Evolutionary conservation across 23 tunicate genomes (phyloP), one percentile per base, ranked within the genome.

Genomic region (Trididemnum clinides): DNA sequence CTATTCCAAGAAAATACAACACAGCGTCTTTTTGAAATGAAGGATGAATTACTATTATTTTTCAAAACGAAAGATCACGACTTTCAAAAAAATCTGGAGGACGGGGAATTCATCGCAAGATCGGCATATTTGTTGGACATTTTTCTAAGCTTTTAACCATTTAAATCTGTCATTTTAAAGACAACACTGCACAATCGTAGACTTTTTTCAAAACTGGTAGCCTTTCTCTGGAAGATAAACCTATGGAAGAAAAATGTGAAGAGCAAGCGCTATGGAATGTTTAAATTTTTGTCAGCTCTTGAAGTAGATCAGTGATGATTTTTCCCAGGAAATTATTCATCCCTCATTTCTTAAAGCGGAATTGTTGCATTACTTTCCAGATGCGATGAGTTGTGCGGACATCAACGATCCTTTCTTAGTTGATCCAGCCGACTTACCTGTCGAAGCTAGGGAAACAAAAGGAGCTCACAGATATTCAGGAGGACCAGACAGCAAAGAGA

Each of bases 81-180:
- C 72, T 84, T 84, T 71, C 64, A 49, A 84, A 84, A 21, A 72
- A 64, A 72, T 49, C 33, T 84, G 87, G 87, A 71, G 33, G 29
- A 35, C 64, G 87, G 25, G n/a, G n/a, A n/a, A n/a, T n/a, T n/a
- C n/a, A n/a, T n/a, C n/a, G n/a, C n/a, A n/a, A n/a, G n/a, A n/a
- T 71, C 72, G 81, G 87, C 82, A 23, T 78, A 87, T 82, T 64
- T 86, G 20, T 64, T 84, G 58, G 90, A 86, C 84, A 86, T 86
- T 77, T 86, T 86, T 63, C n/a, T 28, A 38, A 64, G 84, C 38
- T 54, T 5, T 82, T 22, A 82, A 82, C 86, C 33, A 78, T 27
- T 64, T 86, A 10, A 71, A 72, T 81, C 81, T 71, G 69, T 84
- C 70, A 28, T 44, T 84, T 6, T 81, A 84, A 84, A 84, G 84